These are phyloP conservation scores for Drosophila santomea DNA, from an alignment of 1,140 invertebrate species.

Conservation along the genomic window DNA sequence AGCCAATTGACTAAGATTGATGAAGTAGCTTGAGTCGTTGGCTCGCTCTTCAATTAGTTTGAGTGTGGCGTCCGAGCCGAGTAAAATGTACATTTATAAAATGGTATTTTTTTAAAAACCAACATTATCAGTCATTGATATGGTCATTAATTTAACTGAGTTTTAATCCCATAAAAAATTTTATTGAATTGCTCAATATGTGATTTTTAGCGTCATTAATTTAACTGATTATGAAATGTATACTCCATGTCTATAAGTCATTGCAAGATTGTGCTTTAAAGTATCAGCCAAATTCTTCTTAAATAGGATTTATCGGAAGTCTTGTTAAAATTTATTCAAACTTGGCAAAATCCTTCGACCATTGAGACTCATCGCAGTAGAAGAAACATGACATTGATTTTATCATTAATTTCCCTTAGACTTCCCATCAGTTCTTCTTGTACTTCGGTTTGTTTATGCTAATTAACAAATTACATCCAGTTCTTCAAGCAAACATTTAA, in stretches of 20 bases:
- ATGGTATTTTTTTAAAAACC: constrained; percentile 15
- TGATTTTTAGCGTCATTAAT: background rate
- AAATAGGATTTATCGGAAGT: too few relatives aligned
- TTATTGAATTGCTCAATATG: constrained; percentile 8
- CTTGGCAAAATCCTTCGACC: too few relatives aligned
- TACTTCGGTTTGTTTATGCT: constrained; percentile 22
- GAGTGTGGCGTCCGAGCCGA: constrained; percentile 18
- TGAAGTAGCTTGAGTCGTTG: constrained; percentile 35
- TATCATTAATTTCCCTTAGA: constrained; percentile 21
- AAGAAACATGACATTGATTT: constrained; percentile 7
- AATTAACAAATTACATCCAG: constrained; percentile 61
- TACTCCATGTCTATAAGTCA: too few relatives aligned
- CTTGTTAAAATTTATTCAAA: background rate
- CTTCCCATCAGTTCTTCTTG: background rate
- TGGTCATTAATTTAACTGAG: constrained; percentile 35
- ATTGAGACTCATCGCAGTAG: background rate
- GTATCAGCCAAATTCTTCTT: too few relatives aligned
- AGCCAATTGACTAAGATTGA: constrained; percentile 71
- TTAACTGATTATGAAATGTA: too few relatives aligned
- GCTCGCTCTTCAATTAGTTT: constrained; percentile 41
- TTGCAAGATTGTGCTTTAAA: too few relatives aligned
- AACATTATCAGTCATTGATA: constrained; percentile 27
- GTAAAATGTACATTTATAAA: constrained; percentile 33
- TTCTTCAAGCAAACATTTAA: constrained; percentile 55
- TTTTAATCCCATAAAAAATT: background rate